Evolutionary conservation across 2,888 invertebrate species (phyloP).

Genomic region (Dermolepida albohirtum): DNA sequence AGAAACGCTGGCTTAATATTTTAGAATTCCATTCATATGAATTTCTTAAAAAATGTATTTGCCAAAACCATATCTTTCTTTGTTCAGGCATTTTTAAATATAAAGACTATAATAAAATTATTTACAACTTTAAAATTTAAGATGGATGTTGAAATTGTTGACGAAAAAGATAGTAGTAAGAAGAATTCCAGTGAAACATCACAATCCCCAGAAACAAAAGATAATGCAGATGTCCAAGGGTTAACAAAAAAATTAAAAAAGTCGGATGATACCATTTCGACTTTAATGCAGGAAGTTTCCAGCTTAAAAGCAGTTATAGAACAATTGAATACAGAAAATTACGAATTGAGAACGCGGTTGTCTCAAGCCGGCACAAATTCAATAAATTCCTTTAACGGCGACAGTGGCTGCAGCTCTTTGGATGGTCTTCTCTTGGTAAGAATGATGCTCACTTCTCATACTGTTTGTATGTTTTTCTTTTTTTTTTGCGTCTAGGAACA

Average conservation of each 20-base stretch:
- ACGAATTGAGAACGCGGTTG: conserved; percentile 74
- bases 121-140: conserved; percentile 20
- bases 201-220: conserved; percentile 28
- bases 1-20: no score
- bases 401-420: conserved; percentile 58
- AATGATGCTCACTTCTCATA: neutral
- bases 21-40: no score
- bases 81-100: no score
- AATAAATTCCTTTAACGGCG: conserved; percentile 43
- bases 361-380: conserved; percentile 54
- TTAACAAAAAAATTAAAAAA: conserved; percentile 71
- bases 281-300: conserved; percentile 73
- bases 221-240: conserved; percentile 43
- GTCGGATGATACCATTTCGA: conserved; percentile 75
- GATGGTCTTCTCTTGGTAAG: conserved; percentile 61
- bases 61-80: no score
- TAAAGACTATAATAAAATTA: neutral
- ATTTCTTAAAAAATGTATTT: no score
- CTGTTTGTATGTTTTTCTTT: neutral
- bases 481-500: neutral
- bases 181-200: conserved; percentile 40
- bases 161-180: conserved; percentile 19
- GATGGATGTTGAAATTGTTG: conserved; percentile 17
- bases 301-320: conserved; percentile 78
- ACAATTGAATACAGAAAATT: conserved; percentile 83